Evolutionary conservation across 2,113 vertebrate species (phyloP).

Genomic region (Forbesichthys agassizii): DNA sequence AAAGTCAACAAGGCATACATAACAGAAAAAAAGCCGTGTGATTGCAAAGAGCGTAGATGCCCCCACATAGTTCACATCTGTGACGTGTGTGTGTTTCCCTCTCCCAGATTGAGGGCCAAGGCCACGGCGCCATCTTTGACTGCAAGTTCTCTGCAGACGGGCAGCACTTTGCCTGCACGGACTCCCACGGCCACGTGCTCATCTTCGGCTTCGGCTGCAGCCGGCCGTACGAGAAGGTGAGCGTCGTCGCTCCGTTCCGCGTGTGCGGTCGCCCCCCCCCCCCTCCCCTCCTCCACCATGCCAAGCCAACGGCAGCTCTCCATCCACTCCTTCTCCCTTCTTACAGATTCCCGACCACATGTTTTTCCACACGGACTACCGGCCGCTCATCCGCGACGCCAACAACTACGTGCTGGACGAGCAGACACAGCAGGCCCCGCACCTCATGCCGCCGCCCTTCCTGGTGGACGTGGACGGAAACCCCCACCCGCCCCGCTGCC

Average conservation of each 20-base stretch:
- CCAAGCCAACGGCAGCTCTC: neutral
- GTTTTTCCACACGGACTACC: conserved; percentile 99
- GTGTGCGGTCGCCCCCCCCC: neutral
- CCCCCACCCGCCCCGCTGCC: conserved; percentile 90
- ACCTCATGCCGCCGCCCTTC: conserved; percentile 97
- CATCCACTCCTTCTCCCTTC: neutral
- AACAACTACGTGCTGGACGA: conserved; percentile 98
- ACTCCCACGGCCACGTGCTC: conserved; percentile 96
- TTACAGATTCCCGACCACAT: conserved; percentile 96
- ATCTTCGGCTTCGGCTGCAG: conserved; percentile 98
- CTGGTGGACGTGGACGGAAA: conserved; percentile 97
- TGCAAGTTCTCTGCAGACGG: conserved; percentile 98
- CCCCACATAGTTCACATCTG: too few relatives aligned
- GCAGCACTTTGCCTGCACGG: conserved; percentile 97
- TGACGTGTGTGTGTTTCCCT: conserved; percentile 5
- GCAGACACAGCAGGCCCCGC: conserved; percentile 98
- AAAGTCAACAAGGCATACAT: too few relatives aligned
- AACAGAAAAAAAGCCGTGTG: too few relatives aligned
- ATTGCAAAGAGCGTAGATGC: too few relatives aligned
- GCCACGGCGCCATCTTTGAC: conserved; percentile 96
- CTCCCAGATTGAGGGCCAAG: conserved; percentile 95
- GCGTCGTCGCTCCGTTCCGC: neutral
- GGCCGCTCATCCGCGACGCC: conserved; percentile 94
- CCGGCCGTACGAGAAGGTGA: conserved; percentile 92
- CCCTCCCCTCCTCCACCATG: neutral